Evolutionary conservation across 2,113 vertebrate genomes (phyloP), one percentile per base, ranked within the genome.

Genomic region (Prietella phreatophila): DNA sequence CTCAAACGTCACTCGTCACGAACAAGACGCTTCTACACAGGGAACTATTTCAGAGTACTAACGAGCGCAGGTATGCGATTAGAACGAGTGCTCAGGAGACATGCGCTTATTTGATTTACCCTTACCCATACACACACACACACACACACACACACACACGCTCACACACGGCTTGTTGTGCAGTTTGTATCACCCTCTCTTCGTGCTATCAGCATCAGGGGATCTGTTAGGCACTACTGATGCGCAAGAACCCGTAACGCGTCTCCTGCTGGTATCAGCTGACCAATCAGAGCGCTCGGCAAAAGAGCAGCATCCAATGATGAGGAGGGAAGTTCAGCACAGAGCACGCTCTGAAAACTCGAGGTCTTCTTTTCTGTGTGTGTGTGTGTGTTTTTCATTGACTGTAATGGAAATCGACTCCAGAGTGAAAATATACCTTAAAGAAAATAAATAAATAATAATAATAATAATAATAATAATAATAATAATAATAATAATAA

Each of bases 171-270:
- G 71, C 55, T 80, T 85, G 87, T 75, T 85, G 84, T 92, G 92
- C 88, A 85, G 93, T 89, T 89, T 87, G 90, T 90, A 89, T 87
- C 91, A 47, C 42, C 17, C 83, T 36, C 19, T 42, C 36, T 83
- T 58, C 50, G 53, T 42, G 39, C 63, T 85, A 53, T 84, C 86
- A 25, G 81, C 69, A 76, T 73, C 56, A 87, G 55, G 80, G 79
- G 50, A 88, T 84, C 58, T 84, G 82, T 71, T 73, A 50, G 10
- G 80, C 86, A 50, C 86, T 27, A 61, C 82, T 83, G 86, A 87
- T 14, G 30, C 6, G 36, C 42, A 78, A 84, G 71, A 78, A 88
- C 71, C 87, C 42, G 30, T 79, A 50, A 88, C 42, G n/a, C 50
- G 8, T 33, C 84, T 84, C 87, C 71, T 79, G n/a, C 71, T 78